Conservation (phyloP, 2,888 invertebrate species). For the Oxyscelio sp. region DNA sequence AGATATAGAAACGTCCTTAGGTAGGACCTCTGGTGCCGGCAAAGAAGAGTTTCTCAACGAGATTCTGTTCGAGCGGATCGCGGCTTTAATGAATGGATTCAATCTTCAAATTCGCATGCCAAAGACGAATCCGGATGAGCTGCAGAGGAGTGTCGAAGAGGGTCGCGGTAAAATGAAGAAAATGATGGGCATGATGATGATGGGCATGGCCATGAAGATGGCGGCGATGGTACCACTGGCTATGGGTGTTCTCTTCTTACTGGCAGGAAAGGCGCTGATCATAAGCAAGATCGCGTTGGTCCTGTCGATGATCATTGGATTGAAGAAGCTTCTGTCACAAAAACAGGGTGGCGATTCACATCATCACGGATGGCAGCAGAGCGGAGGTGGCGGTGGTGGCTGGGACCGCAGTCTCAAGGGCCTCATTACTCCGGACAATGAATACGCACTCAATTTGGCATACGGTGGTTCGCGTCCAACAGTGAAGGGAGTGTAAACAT, state of each 20-base stretch:
- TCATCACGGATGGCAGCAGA: constrained; percentile 85
- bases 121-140: constrained; percentile 91
- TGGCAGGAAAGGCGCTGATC: constrained; percentile 96
- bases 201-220: constrained; percentile 95
- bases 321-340: constrained; percentile 94
- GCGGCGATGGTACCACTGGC: constrained; percentile 94
- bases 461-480: constrained; percentile 90
- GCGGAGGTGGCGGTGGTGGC: constrained; percentile 89
- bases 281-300: constrained; percentile 94
- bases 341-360: constrained; percentile 89
- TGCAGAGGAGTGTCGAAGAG: constrained; percentile 93
- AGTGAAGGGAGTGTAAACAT: constrained; percentile 68
- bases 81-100: constrained; percentile 93
- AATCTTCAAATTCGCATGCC: constrained; percentile 94
- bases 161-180: constrained; percentile 96
- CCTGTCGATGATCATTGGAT: constrained; percentile 93
- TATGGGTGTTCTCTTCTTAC: constrained; percentile 93
- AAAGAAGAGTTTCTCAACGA: too few relatives aligned
- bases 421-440: constrained; percentile 75
- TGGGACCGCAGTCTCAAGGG: constrained; percentile 92
- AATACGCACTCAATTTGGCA: constrained; percentile 91
- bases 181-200: constrained; percentile 97
- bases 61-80: constrained; percentile 92
- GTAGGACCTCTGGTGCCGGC: too few relatives aligned
- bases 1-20: too few relatives aligned